Base-by-base conservation (phyloP, 2,113 vertebrate genomes). In the Nycticorax nycticorax region DNA sequence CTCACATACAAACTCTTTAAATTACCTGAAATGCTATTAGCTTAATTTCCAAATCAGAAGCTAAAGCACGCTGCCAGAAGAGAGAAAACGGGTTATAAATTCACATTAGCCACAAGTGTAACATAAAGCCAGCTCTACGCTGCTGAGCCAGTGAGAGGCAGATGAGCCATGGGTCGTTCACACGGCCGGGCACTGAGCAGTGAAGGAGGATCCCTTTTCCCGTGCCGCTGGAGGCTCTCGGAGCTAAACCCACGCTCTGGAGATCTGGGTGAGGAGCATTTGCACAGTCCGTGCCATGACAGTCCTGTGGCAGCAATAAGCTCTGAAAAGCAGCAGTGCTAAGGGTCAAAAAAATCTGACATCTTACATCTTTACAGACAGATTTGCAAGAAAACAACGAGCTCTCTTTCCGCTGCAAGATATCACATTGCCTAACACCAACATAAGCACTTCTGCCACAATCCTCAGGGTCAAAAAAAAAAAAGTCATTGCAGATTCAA, bases 11-110 rank as follows among this genome's bases (percentile, higher is more conserved):
- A 41, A 53, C 43, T 18, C 92, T 73, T 87, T 78, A 92, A 91
- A 87, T 91, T 72, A 76, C 80, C 80, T 81, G 66, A 72, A 74
- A 78, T 17, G 41, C 41, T 60, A 19, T 84, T 77, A 95, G 88
- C 76, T 88, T 93, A 27, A 75, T 87, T 91, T 89, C 85, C 84
- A 79, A 60, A 86, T 16, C 80, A 75, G 86, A 78, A 94, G 68
- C 72, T 52, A 77, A 73, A 89, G 64, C 80, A 75, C 0, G 0
- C 50, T 90, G 76, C 39, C 73, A 94, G 91, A 64, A 43, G 53
- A 84, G 32, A 92, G 60, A 55, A 76, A 52, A 68, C n/a, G 73
- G 43, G 53, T 69, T 89, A n/a, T 50, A 82, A 94, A 87, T 85
- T 56, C 81, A 60, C 69, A 75, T 64, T 20, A 93, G 69, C 39